A percentile compares a stretch with the other conserved stretches of the same genome.
Evolutionary conservation across 2,888 invertebrate species (phyloP).

Genomic region (Psylliodes chrysocephalus): DNA sequence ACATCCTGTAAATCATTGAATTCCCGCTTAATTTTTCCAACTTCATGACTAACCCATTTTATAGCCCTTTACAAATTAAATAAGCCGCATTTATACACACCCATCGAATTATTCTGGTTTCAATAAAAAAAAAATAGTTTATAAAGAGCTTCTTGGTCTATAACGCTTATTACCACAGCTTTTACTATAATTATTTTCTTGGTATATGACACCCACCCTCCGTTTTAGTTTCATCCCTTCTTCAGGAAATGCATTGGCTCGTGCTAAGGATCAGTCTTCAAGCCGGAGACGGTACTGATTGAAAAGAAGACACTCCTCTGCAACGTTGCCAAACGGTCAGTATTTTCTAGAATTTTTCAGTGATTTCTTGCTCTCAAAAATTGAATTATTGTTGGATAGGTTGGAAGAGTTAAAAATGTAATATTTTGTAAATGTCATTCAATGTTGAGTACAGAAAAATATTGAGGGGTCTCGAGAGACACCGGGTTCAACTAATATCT

Average conservation of each 20-base stretch:
- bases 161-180: neutral
- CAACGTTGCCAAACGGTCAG: neutral
- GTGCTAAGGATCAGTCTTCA: constrained; percentile 25
- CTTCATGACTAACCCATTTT: neutral
- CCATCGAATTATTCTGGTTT: neutral
- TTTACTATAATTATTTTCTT: constrained; percentile 12
- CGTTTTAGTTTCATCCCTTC: constrained; percentile 16
- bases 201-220: constrained; percentile 17
- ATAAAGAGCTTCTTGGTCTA: neutral
- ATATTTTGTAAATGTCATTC: no score
- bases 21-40: no score
- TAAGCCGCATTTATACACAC: neutral
- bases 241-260: constrained; percentile 23
- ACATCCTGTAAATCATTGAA: no score
- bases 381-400: no score
- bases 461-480: no score
- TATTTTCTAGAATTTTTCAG: neutral
- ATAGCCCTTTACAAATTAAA: neutral
- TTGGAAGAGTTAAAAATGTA: no score
- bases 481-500: no score
- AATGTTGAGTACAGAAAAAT: no score
- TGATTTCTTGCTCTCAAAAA: no score
- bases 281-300: neutral
- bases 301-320: neutral
- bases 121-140: neutral